These are phyloP conservation scores for Cettia cetti DNA, from an alignment of 2,113 vertebrate species.

Conservation along the genomic window DNA sequence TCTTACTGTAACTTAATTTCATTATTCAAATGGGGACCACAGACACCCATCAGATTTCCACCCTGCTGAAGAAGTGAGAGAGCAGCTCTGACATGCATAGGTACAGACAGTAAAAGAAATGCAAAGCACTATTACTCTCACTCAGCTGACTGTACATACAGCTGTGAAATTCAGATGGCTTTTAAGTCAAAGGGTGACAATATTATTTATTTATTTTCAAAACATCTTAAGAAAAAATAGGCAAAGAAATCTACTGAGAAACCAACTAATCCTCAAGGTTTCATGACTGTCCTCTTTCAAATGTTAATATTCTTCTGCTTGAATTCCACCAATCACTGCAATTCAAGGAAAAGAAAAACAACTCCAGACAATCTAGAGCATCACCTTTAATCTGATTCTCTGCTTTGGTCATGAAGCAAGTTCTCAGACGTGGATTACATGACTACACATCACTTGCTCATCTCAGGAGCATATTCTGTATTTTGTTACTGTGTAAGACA, in stretches of 20 bases:
- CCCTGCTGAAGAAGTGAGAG: neutral
- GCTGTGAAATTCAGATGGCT: neutral
- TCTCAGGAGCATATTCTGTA: neutral
- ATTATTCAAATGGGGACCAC: neutral
- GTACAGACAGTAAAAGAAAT: neutral
- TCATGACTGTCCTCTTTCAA: neutral
- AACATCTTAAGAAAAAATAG: neutral
- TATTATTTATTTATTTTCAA: neutral
- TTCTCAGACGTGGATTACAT: neutral
- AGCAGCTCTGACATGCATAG: neutral
- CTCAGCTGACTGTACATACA: neutral
- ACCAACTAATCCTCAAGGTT: neutral
- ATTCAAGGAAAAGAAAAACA: neutral
- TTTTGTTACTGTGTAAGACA: neutral
- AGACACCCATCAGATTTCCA: neutral
- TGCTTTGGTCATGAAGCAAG: neutral
- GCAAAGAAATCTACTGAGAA: neutral
- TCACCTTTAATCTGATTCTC: neutral
- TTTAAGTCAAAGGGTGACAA: neutral
- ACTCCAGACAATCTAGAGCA: neutral
- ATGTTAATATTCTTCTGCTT: neutral
- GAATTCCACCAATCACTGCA: neutral
- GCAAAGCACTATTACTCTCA: neutral
- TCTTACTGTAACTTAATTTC: neutral
- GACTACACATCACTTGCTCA: neutral